Evolutionary conservation across 2,113 vertebrate genomes (phyloP).

Genomic region (Panurus biarmicus): DNA sequence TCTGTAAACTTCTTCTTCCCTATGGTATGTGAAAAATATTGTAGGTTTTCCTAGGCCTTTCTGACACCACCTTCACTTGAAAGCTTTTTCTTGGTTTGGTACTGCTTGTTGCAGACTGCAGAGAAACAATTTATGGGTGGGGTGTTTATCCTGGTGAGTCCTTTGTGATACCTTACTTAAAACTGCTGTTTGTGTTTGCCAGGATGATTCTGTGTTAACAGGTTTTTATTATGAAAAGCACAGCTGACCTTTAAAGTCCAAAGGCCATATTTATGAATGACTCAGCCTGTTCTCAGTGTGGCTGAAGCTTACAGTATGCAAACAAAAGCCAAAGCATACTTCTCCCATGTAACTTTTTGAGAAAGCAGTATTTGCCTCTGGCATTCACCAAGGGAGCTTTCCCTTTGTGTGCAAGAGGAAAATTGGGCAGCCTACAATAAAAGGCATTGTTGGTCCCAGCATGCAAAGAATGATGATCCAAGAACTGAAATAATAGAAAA

Average conservation of each 20-base stretch:
- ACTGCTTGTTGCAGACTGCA: not conserved
- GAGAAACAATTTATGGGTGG: not conserved
- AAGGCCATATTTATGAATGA: conserved; percentile 44
- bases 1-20: not conserved
- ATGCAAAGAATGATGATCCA: conserved; percentile 60
- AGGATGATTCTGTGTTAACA: not conserved
- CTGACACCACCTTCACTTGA: not conserved
- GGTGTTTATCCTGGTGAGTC: not conserved
- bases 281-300: not conserved
- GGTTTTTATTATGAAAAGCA: conserved; percentile 28
- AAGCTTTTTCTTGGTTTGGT: not conserved
- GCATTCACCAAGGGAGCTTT: conserved; percentile 34
- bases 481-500: conserved; percentile 50
- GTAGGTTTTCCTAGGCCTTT: not conserved
- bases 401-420: conserved; percentile 37
- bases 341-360: conserved; percentile 53
- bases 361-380: conserved; percentile 42
- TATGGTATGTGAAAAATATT: not conserved
- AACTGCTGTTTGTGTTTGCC: not conserved
- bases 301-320: not conserved
- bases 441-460: conserved; percentile 55
- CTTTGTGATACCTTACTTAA: not conserved
- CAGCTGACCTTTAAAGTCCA: conserved; percentile 42
- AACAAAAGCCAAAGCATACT: conserved; percentile 23
- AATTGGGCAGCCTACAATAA: conserved; percentile 51